phyloP scores from a whole-genome alignment of 2,888 invertebrate species.

The Cantharis nigra region DNA sequence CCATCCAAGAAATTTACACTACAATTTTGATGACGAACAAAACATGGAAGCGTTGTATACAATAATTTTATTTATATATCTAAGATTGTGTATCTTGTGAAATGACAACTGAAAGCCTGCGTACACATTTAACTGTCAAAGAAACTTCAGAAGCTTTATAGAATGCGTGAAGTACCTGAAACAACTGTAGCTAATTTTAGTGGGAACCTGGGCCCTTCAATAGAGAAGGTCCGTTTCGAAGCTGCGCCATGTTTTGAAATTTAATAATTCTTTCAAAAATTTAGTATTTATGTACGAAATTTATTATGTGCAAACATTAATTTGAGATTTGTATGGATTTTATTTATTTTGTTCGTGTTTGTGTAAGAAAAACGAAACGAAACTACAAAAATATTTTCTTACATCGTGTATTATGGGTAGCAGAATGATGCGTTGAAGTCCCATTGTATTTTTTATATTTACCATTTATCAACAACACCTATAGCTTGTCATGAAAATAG shows the following conservation, averaged over 20 bases:
- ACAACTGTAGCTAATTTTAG: slow-evolving; percentile 53
- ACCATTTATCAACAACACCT: background rate
- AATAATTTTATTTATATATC: slow-evolving; percentile 49
- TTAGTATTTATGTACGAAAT: slow-evolving; percentile 18
- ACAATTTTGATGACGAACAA: slow-evolving; percentile 47
- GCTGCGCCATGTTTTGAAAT: slow-evolving; percentile 38
- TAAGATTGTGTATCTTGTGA: slow-evolving; percentile 44
- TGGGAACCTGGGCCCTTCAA: slow-evolving; percentile 37
- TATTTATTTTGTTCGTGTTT: slow-evolving; percentile 3
- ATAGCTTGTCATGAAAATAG: background rate
- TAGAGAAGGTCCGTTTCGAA: slow-evolving; percentile 38
- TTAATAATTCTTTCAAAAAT: slow-evolving; percentile 40
- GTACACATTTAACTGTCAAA: slow-evolving; percentile 46
- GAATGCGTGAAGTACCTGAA: slow-evolving; percentile 43
- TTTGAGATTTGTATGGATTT: slow-evolving; percentile 26
- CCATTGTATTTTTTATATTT: background rate
- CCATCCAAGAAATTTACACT: slow-evolving; percentile 46
- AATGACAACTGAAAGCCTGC: slow-evolving; percentile 45
- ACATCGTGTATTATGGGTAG: background rate
- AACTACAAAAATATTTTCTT: background rate
- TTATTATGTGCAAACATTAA: slow-evolving; percentile 31
- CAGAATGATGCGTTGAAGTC: background rate
- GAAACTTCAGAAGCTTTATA: slow-evolving; percentile 40
- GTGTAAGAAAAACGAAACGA: background rate
- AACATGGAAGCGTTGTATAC: slow-evolving; percentile 44